A percentile compares a stretch with the other conserved stretches of the same genome.
Conservation (phyloP, 2,113 vertebrate genomes). For the Psephotus haematonotus region DNA sequence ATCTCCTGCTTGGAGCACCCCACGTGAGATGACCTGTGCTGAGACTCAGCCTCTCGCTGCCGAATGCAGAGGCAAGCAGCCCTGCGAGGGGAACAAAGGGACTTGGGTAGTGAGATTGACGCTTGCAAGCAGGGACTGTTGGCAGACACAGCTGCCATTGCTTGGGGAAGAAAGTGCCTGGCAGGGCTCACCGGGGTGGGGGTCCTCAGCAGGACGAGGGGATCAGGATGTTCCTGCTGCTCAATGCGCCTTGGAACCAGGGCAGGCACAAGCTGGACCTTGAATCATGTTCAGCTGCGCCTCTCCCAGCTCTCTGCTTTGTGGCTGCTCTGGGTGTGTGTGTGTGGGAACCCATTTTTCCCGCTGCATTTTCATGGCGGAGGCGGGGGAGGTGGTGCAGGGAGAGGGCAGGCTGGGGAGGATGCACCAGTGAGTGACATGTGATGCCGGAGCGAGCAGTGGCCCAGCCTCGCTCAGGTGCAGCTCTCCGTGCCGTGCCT, state of each 20-base stretch:
- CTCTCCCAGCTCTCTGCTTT: background rate
- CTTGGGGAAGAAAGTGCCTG: background rate
- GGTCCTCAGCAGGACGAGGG: background rate
- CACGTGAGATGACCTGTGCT: background rate
- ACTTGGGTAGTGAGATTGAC: background rate
- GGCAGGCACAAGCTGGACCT: background rate
- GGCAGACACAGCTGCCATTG: background rate
- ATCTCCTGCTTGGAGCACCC: background rate
- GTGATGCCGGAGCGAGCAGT: slow-evolving; percentile 4
- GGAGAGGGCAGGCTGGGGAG: slow-evolving; percentile 3
- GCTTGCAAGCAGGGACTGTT: background rate
- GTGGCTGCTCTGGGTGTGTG: background rate
- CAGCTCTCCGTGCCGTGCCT: slow-evolving; percentile 63
- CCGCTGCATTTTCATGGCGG: background rate
- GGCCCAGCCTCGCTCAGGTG: slow-evolving; percentile 65
- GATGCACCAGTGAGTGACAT: slow-evolving; percentile 27
- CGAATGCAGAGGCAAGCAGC: background rate
- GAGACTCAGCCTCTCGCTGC: background rate
- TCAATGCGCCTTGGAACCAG: background rate
- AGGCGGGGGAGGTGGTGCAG: slow-evolving; percentile 1
- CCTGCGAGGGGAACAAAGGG: slow-evolving; percentile 17
- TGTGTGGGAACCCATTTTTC: background rate
- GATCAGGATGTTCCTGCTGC: background rate
- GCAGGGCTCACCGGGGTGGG: background rate
- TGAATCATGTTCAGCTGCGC: background rate